Percentiles rank a stretch among this genome's conserved stretches.
phyloP scores from a whole-genome alignment of 2,888 invertebrate species.

The Clusia tigrina region DNA sequence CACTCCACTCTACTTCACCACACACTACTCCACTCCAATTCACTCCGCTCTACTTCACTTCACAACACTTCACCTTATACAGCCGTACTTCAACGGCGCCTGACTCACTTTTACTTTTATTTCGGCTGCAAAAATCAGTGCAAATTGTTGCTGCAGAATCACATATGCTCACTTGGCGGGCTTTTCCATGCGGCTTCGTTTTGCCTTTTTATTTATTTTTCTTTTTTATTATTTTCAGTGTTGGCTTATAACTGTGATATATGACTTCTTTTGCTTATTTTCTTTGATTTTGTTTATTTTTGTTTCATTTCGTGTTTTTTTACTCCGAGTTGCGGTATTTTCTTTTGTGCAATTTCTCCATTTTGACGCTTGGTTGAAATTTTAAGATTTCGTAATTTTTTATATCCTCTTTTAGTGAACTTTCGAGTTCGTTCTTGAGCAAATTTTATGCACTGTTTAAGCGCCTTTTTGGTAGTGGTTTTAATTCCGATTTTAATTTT shows the following conservation, averaged over 20 bases:
- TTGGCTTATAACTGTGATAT: not conserved
- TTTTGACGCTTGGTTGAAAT: constrained; percentile 31
- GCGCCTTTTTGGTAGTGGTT: not conserved
- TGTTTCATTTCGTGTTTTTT: not conserved
- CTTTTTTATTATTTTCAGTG: not conserved
- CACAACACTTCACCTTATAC: no score
- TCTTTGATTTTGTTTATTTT: not conserved
- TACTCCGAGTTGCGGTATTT: not conserved
- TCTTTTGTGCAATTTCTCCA: constrained; percentile 19
- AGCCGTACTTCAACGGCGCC: no score
- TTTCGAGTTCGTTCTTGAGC: constrained; percentile 13
- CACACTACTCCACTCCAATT: no score
- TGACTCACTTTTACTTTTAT: no score
- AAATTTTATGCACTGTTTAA: constrained; percentile 24
- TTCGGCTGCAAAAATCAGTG: no score
- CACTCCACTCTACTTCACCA: no score
- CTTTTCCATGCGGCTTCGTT: no score
- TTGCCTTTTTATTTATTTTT: no score
- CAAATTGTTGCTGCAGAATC: no score
- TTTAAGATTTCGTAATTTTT: constrained; percentile 21
- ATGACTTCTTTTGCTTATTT: not conserved
- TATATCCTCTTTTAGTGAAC: not conserved
- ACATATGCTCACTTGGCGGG: no score
- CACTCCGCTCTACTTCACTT: no score
- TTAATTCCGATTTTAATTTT: not conserved